These are phyloP conservation scores for Xenopus petersii DNA, from an alignment of 2,797 vertebrate genomes.

Conservation along the genomic window DNA sequence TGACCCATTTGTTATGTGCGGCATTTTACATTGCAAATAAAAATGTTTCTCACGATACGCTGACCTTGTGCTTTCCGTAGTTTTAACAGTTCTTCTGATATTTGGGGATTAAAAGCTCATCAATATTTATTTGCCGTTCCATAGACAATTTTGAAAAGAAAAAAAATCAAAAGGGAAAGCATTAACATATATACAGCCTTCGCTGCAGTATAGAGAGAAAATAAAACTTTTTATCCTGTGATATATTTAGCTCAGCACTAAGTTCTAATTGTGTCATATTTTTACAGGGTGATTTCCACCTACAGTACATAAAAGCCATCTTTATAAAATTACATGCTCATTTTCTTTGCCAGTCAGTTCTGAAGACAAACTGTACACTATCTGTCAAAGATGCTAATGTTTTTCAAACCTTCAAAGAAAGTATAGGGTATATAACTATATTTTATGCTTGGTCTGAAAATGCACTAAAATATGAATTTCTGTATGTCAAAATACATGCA, in stretches of 20 bases:
- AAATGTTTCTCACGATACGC: no score
- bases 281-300: constrained; percentile 10
- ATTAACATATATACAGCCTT: not conserved
- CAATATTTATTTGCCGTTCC: no score
- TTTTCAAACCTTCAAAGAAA: not conserved
- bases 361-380: not conserved
- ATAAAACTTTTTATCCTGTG: constrained; percentile 1
- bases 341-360: not conserved
- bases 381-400: not conserved
- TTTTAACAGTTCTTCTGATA: no score
- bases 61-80: no score
- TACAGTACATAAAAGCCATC: constrained; percentile 1
- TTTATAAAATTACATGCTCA: constrained; percentile 5
- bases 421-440: no score
- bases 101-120: no score
- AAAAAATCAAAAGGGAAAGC: not conserved
- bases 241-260: constrained; percentile 3
- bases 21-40: no score
- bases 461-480: no score
- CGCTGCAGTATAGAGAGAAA: not conserved
- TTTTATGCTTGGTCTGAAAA: no score
- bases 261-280: constrained; percentile 12
- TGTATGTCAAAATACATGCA: no score
- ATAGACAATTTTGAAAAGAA: no score
- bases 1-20: no score